Conservation (phyloP, 2,113 vertebrate species). For the Thomomys bottae region DNA sequence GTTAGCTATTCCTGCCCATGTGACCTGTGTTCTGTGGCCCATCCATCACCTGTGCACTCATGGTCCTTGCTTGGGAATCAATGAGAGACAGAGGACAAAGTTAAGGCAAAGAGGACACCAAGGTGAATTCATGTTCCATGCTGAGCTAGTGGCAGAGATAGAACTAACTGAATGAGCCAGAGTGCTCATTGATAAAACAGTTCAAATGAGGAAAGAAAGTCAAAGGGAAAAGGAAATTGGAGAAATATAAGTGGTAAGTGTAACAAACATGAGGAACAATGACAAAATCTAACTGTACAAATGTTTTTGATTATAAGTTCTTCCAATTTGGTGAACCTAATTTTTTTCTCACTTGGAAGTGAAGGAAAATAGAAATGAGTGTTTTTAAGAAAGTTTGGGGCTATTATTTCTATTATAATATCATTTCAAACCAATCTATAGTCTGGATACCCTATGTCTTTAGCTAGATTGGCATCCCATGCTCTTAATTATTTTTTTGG, state of each 20-base stretch:
- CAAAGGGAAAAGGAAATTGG: conserved; percentile 2
- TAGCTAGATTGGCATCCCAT: background rate
- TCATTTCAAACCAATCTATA: background rate
- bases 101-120: background rate
- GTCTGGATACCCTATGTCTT: background rate
- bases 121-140: background rate
- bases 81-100: conserved; percentile 31
- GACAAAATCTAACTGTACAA: background rate
- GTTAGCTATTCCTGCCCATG: conserved; percentile 17
- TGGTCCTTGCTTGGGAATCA: background rate
- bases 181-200: background rate
- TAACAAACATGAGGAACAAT: background rate
- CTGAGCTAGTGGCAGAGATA: background rate
- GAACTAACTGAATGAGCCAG: background rate
- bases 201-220: background rate
- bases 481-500: background rate
- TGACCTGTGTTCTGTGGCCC: background rate
- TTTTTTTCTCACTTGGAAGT: background rate
- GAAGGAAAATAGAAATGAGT: background rate
- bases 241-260: background rate
- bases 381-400: background rate
- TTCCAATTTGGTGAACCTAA: background rate
- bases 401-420: background rate
- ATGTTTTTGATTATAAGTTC: background rate
- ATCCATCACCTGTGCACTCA: background rate